Conservation (phyloP, 2,113 vertebrate genomes). For the Planiliza haematocheilus region DNA sequence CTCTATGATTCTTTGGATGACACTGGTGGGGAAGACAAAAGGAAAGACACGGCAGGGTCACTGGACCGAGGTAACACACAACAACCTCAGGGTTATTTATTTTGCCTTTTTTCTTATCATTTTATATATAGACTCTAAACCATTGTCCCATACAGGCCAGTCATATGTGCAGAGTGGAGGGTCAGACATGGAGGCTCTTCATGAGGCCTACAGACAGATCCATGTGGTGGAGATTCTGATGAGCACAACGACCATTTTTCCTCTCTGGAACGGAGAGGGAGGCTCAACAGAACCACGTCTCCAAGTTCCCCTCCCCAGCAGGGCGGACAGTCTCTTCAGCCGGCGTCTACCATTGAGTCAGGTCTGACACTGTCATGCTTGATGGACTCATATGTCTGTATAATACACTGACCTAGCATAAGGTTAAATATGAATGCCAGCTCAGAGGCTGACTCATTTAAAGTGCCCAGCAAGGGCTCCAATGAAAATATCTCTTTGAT, state of each 20-base stretch:
- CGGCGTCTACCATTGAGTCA: conserved; percentile 75
- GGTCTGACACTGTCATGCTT: conserved; percentile 60
- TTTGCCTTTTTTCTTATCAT: neutral
- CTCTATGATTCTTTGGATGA: conserved; percentile 92
- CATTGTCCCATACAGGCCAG: conserved; percentile 66
- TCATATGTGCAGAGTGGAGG: conserved; percentile 82
- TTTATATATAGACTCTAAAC: too few species aligned
- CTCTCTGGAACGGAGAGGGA: conserved; percentile 11
- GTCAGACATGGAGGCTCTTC: conserved; percentile 89
- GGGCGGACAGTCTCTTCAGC: conserved; percentile 53
- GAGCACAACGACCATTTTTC: conserved; percentile 49
- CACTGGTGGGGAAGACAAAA: conserved; percentile 63
- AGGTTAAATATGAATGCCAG: too few species aligned
- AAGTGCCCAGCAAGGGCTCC: too few species aligned
- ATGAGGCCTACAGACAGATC: conserved; percentile 87
- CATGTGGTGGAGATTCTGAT: conserved; percentile 79
- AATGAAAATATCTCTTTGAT: too few species aligned
- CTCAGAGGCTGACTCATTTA: too few species aligned
- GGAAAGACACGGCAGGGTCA: conserved; percentile 46
- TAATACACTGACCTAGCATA: neutral
- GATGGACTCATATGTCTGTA: neutral
- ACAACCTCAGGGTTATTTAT: too few species aligned
- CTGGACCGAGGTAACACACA: conserved; percentile 62
- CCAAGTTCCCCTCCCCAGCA: conserved; percentile 34
- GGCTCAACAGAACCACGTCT: conserved; percentile 22